Evolutionary conservation across 2,797 vertebrate species (phyloP).

Genomic region (Apogon talboti): DNA sequence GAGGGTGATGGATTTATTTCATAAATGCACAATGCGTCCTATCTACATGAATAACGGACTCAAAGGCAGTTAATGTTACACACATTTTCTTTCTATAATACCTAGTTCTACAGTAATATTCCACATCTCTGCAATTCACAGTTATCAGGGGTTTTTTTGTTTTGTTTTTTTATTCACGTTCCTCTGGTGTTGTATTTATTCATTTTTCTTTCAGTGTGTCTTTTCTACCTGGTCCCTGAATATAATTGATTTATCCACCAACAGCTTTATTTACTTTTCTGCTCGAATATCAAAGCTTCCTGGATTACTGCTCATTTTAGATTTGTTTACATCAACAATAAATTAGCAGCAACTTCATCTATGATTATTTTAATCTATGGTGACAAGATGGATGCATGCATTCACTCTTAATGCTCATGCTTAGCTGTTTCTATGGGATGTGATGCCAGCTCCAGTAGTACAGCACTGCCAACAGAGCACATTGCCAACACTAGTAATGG

Average conservation of each 20-base stretch:
- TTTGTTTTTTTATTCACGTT: too few relatives aligned
- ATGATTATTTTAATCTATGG: slow-evolving; percentile 15
- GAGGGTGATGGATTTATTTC: too few relatives aligned
- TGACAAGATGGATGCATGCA: slow-evolving; percentile 33
- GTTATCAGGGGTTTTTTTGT: too few relatives aligned
- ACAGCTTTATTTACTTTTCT: slow-evolving; percentile 13
- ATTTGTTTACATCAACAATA: slow-evolving; percentile 52
- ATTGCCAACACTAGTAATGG: slow-evolving; percentile 45
- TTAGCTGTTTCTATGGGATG: slow-evolving; percentile 16
- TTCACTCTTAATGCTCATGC: slow-evolving; percentile 10
- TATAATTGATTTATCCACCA: too few relatives aligned
- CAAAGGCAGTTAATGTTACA: background rate
- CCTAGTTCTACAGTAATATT: background rate
- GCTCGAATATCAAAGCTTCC: slow-evolving; percentile 41
- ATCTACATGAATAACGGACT: background rate
- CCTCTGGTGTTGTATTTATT: too few relatives aligned
- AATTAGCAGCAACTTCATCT: slow-evolving; percentile 42
- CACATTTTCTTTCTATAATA: background rate
- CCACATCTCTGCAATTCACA: slow-evolving; percentile 17
- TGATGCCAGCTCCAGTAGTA: slow-evolving; percentile 10
- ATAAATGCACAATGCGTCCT: too few relatives aligned
- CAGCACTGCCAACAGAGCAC: slow-evolving; percentile 21
- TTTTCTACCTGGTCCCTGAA: too few relatives aligned
- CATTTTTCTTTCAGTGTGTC: too few relatives aligned
- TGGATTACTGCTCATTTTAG: slow-evolving; percentile 36